phyloP scores from a whole-genome alignment of 2,113 vertebrate genomes.

The Hippocampus abdominalis region DNA sequence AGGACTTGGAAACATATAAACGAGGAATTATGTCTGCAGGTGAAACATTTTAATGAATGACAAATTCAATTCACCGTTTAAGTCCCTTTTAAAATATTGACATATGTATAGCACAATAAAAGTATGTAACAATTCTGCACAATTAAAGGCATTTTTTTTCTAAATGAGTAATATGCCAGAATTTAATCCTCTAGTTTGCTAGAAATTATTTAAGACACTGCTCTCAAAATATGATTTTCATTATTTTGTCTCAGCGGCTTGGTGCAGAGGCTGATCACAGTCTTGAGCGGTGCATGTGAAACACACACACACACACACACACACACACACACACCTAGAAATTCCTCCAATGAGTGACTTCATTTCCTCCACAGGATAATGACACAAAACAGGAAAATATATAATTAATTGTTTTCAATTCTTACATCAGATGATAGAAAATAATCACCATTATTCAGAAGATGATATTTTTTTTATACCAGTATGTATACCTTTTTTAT shows the following conservation, averaged over 20 bases:
- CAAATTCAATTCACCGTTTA: slow-evolving; percentile 49
- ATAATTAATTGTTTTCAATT: slow-evolving; percentile 22
- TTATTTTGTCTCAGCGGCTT: not conserved
- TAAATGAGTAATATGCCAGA: not conserved
- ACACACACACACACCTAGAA: slow-evolving; percentile 39
- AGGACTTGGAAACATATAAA: slow-evolving; percentile 54
- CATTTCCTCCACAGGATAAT: slow-evolving; percentile 34
- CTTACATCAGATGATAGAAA: not conserved
- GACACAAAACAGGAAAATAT: slow-evolving; percentile 34
- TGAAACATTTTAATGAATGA: slow-evolving; percentile 55
- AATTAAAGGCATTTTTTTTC: not conserved
- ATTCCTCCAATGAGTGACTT: slow-evolving; percentile 45
- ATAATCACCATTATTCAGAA: slow-evolving; percentile 42
- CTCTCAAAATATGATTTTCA: not conserved
- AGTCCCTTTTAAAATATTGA: slow-evolving; percentile 26
- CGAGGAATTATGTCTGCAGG: slow-evolving; percentile 56
- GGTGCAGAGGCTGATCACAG: not conserved
- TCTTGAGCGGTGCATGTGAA: not conserved
- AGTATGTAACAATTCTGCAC: not conserved
- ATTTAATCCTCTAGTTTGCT: not conserved
- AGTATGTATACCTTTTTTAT: not conserved
- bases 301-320: not conserved
- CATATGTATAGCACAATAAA: slow-evolving; percentile 19
- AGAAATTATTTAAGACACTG: not conserved
- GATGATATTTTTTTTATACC: not conserved